Base-by-base conservation (phyloP, 2,113 vertebrate genomes). In the Laterallus jamaicensis region DNA sequence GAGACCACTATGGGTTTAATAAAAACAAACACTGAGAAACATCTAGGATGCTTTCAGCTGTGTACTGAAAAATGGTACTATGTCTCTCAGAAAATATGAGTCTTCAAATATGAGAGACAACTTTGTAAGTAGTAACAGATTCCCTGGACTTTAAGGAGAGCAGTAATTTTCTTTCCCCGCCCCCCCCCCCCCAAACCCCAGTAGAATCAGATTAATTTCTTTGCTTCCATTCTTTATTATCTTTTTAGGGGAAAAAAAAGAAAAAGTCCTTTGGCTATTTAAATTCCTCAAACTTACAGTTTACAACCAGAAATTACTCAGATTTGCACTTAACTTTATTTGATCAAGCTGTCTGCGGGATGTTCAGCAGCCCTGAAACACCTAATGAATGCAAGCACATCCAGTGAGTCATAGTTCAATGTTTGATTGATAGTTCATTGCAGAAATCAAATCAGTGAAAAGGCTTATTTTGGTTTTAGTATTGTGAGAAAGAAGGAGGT, bases 131-230 rank as follows among this genome's bases (percentile, higher is more conserved):
- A 73, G 16, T 47, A 42, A 49, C 6, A 37, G 7, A 9, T 90
- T 84, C 67, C 1, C 1, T 64, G 19, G 31, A 71, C 21, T 73
- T 80, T n/a, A 82, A 75, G 29, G 6, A 26, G 12, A 49, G 8
- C 83, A 49, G 0, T 26, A 0, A 11, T 52, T 55, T 15, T 29
- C 5, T 5, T 6, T 1, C 12, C 8, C 4, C 20, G 3, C 2
- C 10, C 0, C 2, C 8, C 14, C 2, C 1, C 1, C 3, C 2
- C 4, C 35, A 35, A 6, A 35, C 35, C 35, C 58, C 1, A 58
- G 3, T 44, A 4, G 8, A 67, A 75, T 31, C 5, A 19, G 24
- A 37, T 71, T 20, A 26, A 66, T 82, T 77, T 52, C 10, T 58
- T 70, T 90, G 2, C 1, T 75, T 66, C 11, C 3, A 52, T 44